Conservation (phyloP, 1,140 invertebrate genomes). For the Drosophila funebris region DNA sequence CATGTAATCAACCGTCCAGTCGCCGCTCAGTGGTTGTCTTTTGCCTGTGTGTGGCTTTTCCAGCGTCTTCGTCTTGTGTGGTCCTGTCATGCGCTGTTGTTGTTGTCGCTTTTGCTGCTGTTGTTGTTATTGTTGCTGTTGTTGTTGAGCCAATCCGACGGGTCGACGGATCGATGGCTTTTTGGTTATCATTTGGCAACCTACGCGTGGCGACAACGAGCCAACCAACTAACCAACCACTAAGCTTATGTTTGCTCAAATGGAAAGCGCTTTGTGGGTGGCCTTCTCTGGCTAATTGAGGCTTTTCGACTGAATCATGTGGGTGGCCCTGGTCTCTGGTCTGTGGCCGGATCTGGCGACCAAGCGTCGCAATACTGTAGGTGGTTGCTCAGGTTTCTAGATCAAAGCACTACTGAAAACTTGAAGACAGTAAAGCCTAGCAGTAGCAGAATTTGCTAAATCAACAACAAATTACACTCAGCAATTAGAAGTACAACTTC, state of each 20-base stretch:
- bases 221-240: not conserved
- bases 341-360: no score
- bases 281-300: constrained; percentile 31
- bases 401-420: no score
- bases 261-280: constrained; percentile 63
- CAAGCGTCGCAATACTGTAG: constrained; percentile 5
- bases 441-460: no score
- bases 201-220: constrained; percentile 73
- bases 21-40: constrained; percentile 46
- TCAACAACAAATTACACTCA: no score
- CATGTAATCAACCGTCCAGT: constrained; percentile 76
- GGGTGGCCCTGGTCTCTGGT: constrained; percentile 14
- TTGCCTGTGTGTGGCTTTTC: constrained; percentile 66
- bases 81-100: constrained; percentile 68
- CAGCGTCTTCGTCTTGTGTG: constrained; percentile 68
- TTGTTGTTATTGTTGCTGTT: constrained; percentile 49
- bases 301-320: constrained; percentile 15
- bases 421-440: no score
- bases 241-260: constrained; percentile 37
- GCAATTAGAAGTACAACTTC: no score
- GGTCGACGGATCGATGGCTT: constrained; percentile 62
- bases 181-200: constrained; percentile 73
- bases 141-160: constrained; percentile 43
- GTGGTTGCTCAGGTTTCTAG: constrained; percentile 3
- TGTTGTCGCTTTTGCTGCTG: constrained; percentile 25